These are phyloP conservation scores for Vanessa atalanta DNA, from an alignment of 1,140 invertebrate genomes.

Conservation along the genomic window DNA sequence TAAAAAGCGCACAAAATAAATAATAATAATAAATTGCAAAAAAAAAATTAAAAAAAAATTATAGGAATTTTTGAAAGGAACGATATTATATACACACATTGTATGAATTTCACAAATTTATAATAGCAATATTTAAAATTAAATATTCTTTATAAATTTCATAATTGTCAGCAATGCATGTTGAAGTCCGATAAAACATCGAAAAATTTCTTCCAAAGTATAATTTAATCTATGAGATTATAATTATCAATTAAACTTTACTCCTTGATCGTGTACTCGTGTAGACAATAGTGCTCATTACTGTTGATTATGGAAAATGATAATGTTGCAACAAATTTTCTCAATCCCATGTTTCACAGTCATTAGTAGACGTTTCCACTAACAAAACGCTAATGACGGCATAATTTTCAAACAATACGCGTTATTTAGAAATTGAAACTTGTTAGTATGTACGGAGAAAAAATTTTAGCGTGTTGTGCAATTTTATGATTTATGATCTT, in stretches of 20 bases:
- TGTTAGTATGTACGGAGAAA: slow-evolving; percentile 16
- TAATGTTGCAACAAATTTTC: slow-evolving; percentile 26
- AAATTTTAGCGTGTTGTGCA: slow-evolving; percentile 12
- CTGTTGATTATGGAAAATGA: slow-evolving; percentile 21
- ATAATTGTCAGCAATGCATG: too few relatives aligned
- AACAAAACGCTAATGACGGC: slow-evolving; percentile 39
- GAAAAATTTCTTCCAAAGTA: too few relatives aligned
- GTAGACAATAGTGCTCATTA: slow-evolving; percentile 27
- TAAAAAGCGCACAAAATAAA: too few relatives aligned
- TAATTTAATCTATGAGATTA: neutral
- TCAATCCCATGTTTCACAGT: slow-evolving; percentile 30
- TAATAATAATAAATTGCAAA: too few relatives aligned
- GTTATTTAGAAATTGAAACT: slow-evolving; percentile 34
- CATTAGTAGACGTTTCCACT: slow-evolving; percentile 35
- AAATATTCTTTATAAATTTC: neutral
- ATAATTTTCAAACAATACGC: slow-evolving; percentile 55
- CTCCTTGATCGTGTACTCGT: neutral
- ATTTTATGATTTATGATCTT: neutral
- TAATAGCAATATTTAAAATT: neutral
- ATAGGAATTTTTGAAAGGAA: too few relatives aligned
- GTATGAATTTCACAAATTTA: too few relatives aligned
- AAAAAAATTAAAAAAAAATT: too few relatives aligned
- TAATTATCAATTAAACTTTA: neutral
- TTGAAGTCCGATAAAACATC: too few relatives aligned
- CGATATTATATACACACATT: too few relatives aligned